A percentile compares a stretch with the other conserved stretches of the same genome.
phyloP scores from a whole-genome alignment of 2,888 invertebrate species.

The Rhodophaea formosa region DNA sequence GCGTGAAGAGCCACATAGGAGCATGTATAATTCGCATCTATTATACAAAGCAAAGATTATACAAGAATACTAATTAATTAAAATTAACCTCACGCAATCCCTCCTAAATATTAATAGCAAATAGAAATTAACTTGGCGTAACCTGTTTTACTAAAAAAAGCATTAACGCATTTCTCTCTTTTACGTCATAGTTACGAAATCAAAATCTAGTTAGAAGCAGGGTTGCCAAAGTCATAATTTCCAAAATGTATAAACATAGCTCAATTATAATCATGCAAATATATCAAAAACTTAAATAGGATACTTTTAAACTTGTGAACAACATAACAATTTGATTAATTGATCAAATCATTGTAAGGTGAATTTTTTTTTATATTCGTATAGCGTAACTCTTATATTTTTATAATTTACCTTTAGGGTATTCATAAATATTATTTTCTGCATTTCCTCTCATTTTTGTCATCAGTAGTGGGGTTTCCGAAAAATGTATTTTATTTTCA shows the following conservation, averaged over 20 bases:
- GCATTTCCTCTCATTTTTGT: too few relatives aligned
- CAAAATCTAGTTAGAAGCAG: not conserved
- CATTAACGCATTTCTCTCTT: not conserved
- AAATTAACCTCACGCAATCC: not conserved
- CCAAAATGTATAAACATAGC: not conserved
- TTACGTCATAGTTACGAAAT: slow-evolving; percentile 1
- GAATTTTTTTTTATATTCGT: too few relatives aligned
- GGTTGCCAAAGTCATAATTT: not conserved
- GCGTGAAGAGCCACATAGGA: too few relatives aligned
- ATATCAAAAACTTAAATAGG: not conserved
- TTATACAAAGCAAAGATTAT: not conserved
- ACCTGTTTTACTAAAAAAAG: slow-evolving; percentile 5
- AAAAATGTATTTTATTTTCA: too few relatives aligned
- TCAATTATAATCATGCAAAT: not conserved
- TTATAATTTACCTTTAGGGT: too few relatives aligned
- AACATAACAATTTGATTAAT: too few relatives aligned
- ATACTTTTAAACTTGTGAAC: too few relatives aligned
- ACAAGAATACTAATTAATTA: slow-evolving; percentile 6
- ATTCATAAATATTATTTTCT: too few relatives aligned
- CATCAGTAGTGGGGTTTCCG: too few relatives aligned
- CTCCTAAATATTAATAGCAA: not conserved
- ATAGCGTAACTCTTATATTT: too few relatives aligned
- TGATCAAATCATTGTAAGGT: too few relatives aligned
- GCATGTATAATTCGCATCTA: not conserved
- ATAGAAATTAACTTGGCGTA: slow-evolving; percentile 2